Conservation (phyloP, 1,140 invertebrate genomes). For the honey bee (Apis mellifera) region Amel_HAv3.1 CM009931.2:21121501-21122000, state of each 20-base stretch:
- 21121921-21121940: too few relatives aligned
- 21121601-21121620: conserved; percentile 25
- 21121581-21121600: conserved; percentile 11
- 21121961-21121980: not conserved
- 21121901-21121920: not conserved
- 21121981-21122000: not conserved
- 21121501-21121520: too few relatives aligned
- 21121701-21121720: conserved; percentile 54
- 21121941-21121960: not conserved
- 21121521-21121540: too few relatives aligned
- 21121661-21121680: conserved; percentile 34
- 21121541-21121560: too few relatives aligned
- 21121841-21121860: conserved; percentile 55
- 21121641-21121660: conserved; percentile 44
- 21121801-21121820: conserved; percentile 28
- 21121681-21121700: conserved; percentile 54
- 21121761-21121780: conserved; percentile 68
- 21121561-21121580: not conserved
- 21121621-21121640: conserved; percentile 52
- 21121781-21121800: conserved; percentile 57
- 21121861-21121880: conserved; percentile 6
- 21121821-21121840: conserved; percentile 30
- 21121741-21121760: conserved; percentile 57
- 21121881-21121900: not conserved
- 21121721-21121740: conserved; percentile 64